Evolutionary conservation across 2,888 invertebrate species (phyloP), one percentile per base, ranked within the genome.

Genomic region (Pelosia muscerda): DNA sequence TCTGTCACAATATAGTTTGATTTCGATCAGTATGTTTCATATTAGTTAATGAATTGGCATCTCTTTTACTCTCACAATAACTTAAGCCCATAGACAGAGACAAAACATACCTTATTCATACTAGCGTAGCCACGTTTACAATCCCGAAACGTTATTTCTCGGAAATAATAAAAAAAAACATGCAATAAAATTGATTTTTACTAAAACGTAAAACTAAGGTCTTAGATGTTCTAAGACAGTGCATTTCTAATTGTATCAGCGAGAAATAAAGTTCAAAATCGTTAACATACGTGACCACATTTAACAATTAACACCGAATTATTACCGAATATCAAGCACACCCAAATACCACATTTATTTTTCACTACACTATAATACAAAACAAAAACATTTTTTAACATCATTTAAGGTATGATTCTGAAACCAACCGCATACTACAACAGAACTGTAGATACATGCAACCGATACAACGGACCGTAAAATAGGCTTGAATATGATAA

Each of bases 301-400:
- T 53, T 42, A 25, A 23, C 34, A 42, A 19, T 28, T 28, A 31
- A 65, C 57, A 59, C 63, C 2, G 49, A 65, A 65, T 68, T 68
- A 54, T 26, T 26, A 26, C 23, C 55, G 4, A 25, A 15, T 55
- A 25, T 72, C 23, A n/a, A 62, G 28, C 53, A 62, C 53, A 15
- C 23, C n/a, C 49, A 53, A 28, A 73, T 42, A 71, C 66, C 74
- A 76, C 76, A 79, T 56, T 65, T 61, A 60, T 62, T 54, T 68
- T 68, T 69, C 69, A 70, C 65, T 69, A 71, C 26, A 70, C 57
- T 74, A 75, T 65, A 64, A 61, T 72, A 77, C 56, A 69, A 11
- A 28, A 60, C 64, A 22, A 66, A 65, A 69, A n/a, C 68, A 59
- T n/a, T n/a, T n/a, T n/a, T n/a, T n/a, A n/a, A n/a, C n/a, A n/a